Evolutionary conservation across 1,140 invertebrate species (phyloP), one percentile per base, ranked within the genome.

Genomic region (Zelostemma sp.): DNA sequence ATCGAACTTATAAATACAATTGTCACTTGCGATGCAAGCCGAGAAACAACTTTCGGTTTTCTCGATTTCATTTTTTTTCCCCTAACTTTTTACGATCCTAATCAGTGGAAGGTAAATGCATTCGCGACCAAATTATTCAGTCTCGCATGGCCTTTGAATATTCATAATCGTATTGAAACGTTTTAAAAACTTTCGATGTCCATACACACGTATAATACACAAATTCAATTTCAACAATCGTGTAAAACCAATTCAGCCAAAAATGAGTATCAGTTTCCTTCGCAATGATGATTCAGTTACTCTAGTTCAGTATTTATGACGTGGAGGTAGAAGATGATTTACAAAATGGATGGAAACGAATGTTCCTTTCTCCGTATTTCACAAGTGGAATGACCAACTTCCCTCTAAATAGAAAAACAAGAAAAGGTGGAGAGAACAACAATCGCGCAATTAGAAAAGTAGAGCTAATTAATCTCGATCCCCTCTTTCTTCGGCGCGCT

Each of bases 401-500:
- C 2, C 9, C 11, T 48, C 15, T n/a, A 12, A 31, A 14, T 31
- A 31, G 16, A 31, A 31, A 48, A 48, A 28, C 1, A 8, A 41
- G 15, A 46, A 46, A 19, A 5, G 1, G 9, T 19, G 17, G 4
- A 4, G 18, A 46, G 3, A 46, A 19, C 14, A 43, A 43, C 6
- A 16, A 18, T 35, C 12, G n/a, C 17, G 16, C 18, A 21, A 25
- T 43, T 17, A 43, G 25, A n/a, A 55, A 55, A 2, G 16, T 11
- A n/a, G 9, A 6, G 12, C 25, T 45, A 58, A 47, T 69, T 56
- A 84, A 58, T 84, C 81, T 49, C 84, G 70, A 19, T 86, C 84
- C 3, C 82, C 82, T 38, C 83, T 83, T 68, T 88, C 87, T 51
- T 88, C 87, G 8, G 90, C 89, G 59, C 92, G 85, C 78, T 96